phyloP scores from a whole-genome alignment of 2,888 invertebrate species.

The Silvanus unidentatus region DNA sequence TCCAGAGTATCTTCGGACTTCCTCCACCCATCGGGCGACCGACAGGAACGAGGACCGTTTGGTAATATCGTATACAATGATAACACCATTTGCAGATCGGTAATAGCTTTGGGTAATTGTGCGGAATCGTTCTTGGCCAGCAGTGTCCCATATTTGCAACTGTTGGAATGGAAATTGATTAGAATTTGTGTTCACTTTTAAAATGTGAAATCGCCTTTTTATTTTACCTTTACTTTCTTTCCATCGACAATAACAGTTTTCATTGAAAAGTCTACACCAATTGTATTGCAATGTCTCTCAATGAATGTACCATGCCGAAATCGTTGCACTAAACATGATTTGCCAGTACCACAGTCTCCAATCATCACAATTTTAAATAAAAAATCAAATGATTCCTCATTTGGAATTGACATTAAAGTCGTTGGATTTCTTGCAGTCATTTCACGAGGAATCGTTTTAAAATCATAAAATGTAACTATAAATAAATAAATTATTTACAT shows the following conservation, averaged over 20 bases:
- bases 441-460: background rate
- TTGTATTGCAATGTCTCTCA: constrained; percentile 92
- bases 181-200: constrained; percentile 3
- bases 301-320: constrained; percentile 94
- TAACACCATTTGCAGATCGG: constrained; percentile 93
- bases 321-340: constrained; percentile 93
- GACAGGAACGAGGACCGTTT: constrained; percentile 87
- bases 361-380: constrained; percentile 92
- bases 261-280: constrained; percentile 98
- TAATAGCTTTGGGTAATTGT: constrained; percentile 97
- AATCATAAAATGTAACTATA: background rate
- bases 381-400: constrained; percentile 84
- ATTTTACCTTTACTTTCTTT: constrained; percentile 88
- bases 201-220: no score
- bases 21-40: constrained; percentile 92
- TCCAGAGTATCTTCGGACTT: constrained; percentile 89
- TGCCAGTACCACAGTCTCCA: constrained; percentile 86
- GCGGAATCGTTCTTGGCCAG: constrained; percentile 92
- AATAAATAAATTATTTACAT: constrained; percentile 3
- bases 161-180: constrained; percentile 38
- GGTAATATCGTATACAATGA: constrained; percentile 95
- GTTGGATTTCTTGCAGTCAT: constrained; percentile 73
- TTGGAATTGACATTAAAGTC: constrained; percentile 66
- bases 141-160: constrained; percentile 96
- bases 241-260: constrained; percentile 91